phyloP scores from a whole-genome alignment of 2,888 invertebrate species.

The Hydropsyche betteni region DNA sequence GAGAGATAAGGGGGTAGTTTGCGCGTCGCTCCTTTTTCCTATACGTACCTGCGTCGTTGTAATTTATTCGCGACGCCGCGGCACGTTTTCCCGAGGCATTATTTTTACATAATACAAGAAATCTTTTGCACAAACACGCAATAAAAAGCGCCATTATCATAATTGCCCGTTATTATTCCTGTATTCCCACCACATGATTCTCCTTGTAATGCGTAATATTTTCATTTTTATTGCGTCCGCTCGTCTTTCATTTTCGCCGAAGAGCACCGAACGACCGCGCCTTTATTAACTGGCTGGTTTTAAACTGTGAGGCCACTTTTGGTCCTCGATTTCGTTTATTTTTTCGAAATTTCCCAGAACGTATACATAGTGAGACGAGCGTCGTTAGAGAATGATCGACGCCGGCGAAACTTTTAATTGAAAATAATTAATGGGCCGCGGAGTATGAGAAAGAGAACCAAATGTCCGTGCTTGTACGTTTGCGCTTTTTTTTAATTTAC shows the following conservation, averaged over 20 bases:
- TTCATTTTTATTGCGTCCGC: constrained; percentile 48
- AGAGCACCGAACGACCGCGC: constrained; percentile 1
- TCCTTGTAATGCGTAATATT: constrained; percentile 49
- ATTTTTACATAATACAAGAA: constrained; percentile 42
- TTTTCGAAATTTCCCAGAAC: no score
- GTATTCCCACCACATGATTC: constrained; percentile 46
- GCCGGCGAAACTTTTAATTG: no score
- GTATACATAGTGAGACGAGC: no score
- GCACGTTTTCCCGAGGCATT: constrained; percentile 41
- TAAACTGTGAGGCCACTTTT: no score
- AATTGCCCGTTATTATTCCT: constrained; percentile 50
- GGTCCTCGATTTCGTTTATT: no score
- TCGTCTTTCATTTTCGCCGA: constrained; percentile 44
- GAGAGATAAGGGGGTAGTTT: constrained; percentile 25
- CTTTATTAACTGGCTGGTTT: neutral
- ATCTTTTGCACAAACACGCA: constrained; percentile 46
- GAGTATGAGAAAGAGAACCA: neutral
- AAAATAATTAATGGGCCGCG: no score
- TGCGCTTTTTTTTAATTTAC: neutral
- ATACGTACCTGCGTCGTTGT: constrained; percentile 27
- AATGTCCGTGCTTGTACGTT: constrained; percentile 3
- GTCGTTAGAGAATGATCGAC: no score
- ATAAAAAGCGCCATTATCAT: constrained; percentile 49
- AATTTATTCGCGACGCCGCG: constrained; percentile 31
- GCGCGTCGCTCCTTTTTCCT: constrained; percentile 2